Percentiles rank a stretch among this genome's conserved stretches.
phyloP scores from a whole-genome alignment of 2,888 invertebrate species.

The Nymphalis polychloros region DNA sequence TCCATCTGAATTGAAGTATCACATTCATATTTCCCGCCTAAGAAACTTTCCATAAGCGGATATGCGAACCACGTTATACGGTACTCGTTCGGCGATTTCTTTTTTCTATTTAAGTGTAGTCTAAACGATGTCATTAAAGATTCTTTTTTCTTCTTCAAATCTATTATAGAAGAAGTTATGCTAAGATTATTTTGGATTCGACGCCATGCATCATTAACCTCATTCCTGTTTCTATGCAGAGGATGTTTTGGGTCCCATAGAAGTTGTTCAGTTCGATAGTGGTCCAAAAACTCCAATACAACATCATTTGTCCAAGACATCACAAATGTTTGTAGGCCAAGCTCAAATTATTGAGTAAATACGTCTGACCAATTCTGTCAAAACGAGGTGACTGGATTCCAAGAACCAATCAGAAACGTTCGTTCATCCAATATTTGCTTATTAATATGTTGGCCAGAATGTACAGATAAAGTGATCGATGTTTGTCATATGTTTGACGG shows the following conservation, averaged over 20 bases:
- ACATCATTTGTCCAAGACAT: constrained; percentile 69
- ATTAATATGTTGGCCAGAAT: constrained; percentile 60
- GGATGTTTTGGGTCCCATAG: constrained; percentile 73
- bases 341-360: constrained; percentile 28
- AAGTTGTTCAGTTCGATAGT: constrained; percentile 63
- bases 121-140: constrained; percentile 73
- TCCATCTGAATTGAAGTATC: constrained; percentile 62
- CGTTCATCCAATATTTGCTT: constrained; percentile 62
- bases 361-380: constrained; percentile 30
- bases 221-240: constrained; percentile 61
- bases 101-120: constrained; percentile 62
- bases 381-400: constrained; percentile 19
- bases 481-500: constrained; percentile 42
- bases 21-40: constrained; percentile 68
- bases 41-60: constrained; percentile 70
- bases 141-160: constrained; percentile 75
- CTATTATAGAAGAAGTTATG: constrained; percentile 56
- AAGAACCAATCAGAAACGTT: constrained; percentile 48
- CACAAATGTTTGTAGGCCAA: constrained; percentile 40
- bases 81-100: constrained; percentile 51
- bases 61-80: constrained; percentile 72
- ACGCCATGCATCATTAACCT: constrained; percentile 67
- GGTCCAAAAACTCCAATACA: constrained; percentile 67
- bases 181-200: constrained; percentile 62
- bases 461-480: constrained; percentile 54